phyloP scores from a whole-genome alignment of 2,113 vertebrate species.

The Bettongia penicillata region DNA sequence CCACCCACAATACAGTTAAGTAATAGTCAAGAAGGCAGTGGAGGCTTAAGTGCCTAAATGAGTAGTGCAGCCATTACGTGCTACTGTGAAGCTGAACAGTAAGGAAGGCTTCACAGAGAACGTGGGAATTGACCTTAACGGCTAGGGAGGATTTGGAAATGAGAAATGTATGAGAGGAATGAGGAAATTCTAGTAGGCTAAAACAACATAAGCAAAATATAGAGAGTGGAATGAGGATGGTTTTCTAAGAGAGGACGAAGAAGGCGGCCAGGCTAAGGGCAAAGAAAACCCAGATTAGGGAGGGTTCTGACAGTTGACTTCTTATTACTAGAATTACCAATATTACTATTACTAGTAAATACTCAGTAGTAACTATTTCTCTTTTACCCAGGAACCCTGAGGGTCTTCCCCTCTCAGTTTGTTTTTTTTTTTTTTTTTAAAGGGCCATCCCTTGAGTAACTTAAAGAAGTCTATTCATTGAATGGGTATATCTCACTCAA shows the following conservation, averaged over 20 bases:
- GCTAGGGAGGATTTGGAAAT: background rate
- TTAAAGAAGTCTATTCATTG: too few species aligned
- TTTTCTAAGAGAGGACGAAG: background rate
- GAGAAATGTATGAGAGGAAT: background rate
- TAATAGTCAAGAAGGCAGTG: background rate
- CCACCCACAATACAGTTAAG: background rate
- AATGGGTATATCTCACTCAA: too few species aligned
- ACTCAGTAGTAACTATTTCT: too few species aligned
- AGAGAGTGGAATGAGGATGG: background rate
- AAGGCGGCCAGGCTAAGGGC: background rate
- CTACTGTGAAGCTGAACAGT: background rate
- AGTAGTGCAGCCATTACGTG: background rate
- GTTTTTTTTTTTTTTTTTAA: too few species aligned
- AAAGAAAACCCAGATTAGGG: background rate
- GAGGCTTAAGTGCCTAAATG: background rate
- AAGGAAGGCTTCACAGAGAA: background rate
- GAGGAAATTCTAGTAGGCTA: background rate
- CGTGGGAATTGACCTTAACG: background rate
- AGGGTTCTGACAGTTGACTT: background rate
- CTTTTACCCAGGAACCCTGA: too few species aligned
- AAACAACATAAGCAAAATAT: background rate
- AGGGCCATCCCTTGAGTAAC: too few species aligned
- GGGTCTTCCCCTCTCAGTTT: too few species aligned
- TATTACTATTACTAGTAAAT: too few species aligned
- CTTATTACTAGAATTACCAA: background rate